Conservation (phyloP, 2,113 vertebrate genomes). For the Aplodontia rufa region DNA sequence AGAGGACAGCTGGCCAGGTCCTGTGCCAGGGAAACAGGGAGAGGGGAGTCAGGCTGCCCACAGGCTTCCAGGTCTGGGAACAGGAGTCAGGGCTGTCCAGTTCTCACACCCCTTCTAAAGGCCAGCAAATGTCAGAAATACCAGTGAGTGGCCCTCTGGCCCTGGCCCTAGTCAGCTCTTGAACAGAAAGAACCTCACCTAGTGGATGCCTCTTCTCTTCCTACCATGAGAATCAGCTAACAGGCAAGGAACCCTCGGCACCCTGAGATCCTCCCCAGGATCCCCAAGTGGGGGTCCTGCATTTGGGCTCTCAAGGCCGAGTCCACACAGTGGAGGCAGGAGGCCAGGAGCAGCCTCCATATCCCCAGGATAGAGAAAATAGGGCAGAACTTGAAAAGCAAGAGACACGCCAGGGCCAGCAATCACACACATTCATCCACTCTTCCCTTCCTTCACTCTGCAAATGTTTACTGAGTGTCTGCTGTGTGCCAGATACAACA, state of each 20-base stretch:
- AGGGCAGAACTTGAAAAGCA: neutral
- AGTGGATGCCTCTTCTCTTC: neutral
- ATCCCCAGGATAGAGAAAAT: accelerated
- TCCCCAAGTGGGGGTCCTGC: too few species aligned
- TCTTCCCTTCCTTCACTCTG: neutral
- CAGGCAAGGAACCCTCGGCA: neutral
- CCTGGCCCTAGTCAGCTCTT: accelerated
- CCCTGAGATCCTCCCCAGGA: neutral
- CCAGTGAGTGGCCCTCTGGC: neutral
- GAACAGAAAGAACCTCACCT: neutral
- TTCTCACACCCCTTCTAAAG: too few species aligned
- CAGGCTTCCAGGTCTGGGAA: neutral
- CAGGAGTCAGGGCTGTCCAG: neutral
- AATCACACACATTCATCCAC: accelerated
- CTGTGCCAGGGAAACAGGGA: neutral
- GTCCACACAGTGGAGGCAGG: neutral
- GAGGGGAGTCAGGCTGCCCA: neutral
- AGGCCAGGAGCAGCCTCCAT: neutral
- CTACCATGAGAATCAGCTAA: accelerated
- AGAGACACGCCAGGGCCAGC: neutral
- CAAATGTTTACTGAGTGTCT: neutral
- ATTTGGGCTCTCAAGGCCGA: neutral
- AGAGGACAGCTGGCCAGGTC: neutral
- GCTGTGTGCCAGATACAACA: neutral
- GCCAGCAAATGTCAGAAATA: neutral